Base-by-base conservation (phyloP, 2,797 vertebrate genomes). In the Prunella strophiata region DNA sequence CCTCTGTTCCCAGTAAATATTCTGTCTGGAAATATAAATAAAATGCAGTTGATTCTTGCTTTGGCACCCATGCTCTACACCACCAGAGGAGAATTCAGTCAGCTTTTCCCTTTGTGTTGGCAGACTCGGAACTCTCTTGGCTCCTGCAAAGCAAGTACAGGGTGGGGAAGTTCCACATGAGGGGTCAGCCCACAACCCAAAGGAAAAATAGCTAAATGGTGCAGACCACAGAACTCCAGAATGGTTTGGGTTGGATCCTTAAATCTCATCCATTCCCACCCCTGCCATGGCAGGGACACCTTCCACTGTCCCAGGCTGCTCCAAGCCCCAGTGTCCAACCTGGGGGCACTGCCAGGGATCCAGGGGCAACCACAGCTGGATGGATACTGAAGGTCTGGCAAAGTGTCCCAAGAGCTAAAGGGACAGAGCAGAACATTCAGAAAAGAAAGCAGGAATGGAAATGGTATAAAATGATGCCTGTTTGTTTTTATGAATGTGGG, bases 1-100 rank as follows among this genome's bases (percentile, higher is more conserved):
- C 57, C 59, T 89, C 77, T 76, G 43, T 45, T 93, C 78, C 74
- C 94, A 90, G 52, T 96, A 97, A 97, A 96, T 87, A 88, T 92
- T 89, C 86, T 89, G 85, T 55, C 85, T 96, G 94, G 61, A 59
- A 95, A 66, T 86, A 66, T 71, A 96, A 96, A 96, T 95, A 93
- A 97, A 97, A 94, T 63, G 82, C 7, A 79, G 85, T 47, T 83
- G 7, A 62, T 71, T 91, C 32, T 89, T 68, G 22, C 40, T 81
- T 82, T 72, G 67, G 65, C 84, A 85, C 32, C 57, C 2, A 11
- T 59, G 45, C 52, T 78, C 34, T 63, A 26, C 13, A 9, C 11
- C 65, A 63, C 30, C 27, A 75, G 27, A 43, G 26, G 20, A 79
- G 75, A 61, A 67, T 58, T 81, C 47, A 88, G 34, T 50, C 50